Evolutionary conservation across 2,113 vertebrate genomes (phyloP), one percentile per base, ranked within the genome.

Genomic region (Cygnus atratus): DNA sequence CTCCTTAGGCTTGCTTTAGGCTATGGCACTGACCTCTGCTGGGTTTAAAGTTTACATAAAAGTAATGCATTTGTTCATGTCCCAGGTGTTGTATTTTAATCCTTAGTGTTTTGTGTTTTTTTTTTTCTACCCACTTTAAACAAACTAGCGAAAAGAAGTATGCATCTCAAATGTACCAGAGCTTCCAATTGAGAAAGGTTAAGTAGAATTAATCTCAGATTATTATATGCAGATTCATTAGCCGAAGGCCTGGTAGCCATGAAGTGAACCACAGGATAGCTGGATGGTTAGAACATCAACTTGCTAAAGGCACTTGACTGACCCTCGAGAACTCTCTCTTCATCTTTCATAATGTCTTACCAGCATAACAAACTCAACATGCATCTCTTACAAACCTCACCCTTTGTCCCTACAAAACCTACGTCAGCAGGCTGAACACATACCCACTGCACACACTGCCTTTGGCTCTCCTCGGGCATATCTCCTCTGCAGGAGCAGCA

Each of bases 31-130:
- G 33, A 91, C 3, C 31, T 78, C 57, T 58, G 58, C 35, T 68
- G 62, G 48, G 44, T 91, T 89, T 91, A 61, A 84, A 88, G 52
- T 63, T 90, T 93, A 90, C 90, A 84, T 76, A 22, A 92, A 87
- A 81, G 74, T 17, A 71, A 5, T 29, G 5, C 72, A 12, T 19
- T 94, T 92, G 62, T 71, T 86, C 22, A 33, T 78, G 44, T 94
- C 70, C 5, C 57, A 75, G 61, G 61, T 77, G 67, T 46, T 77
- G 21, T 46, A 67, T 62, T 93, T 84, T 54, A 88, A 65, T 86
- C 24, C 37, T 86, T 54, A 70, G 11, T 39, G 29, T 12, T 26
- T 11, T 19, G 20, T 46, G 2, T 46, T 19, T 46, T 4, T 46
- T 46, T 20, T 43, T 5, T 15, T 43, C 31, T 82, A 59, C 11